Evolutionary conservation across 2,888 invertebrate species (phyloP).

Genomic region (Syrista parreyssii): DNA sequence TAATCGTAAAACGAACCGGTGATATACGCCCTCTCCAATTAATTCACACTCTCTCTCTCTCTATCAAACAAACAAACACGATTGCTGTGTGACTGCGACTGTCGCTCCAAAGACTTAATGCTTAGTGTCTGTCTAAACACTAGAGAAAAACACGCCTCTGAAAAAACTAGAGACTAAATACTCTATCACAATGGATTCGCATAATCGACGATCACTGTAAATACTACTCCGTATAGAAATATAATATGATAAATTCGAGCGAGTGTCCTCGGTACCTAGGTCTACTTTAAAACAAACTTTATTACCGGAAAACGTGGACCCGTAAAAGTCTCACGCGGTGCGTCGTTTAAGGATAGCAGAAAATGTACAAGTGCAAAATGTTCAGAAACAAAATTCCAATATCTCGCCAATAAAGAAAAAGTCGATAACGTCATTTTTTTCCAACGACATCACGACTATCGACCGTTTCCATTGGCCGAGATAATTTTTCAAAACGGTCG

Average conservation of each 20-base stretch:
- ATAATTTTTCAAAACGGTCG: no score
- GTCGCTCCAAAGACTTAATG: background rate
- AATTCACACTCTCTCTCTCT: background rate
- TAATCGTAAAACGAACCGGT: constrained; percentile 31
- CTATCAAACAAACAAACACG: background rate
- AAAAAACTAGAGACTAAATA: background rate
- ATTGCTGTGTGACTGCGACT: background rate
- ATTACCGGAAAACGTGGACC: no score
- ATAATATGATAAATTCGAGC: constrained; percentile 44
- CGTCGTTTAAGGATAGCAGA: no score
- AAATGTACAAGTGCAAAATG: no score
- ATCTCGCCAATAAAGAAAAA: no score
- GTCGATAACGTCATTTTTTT: no score
- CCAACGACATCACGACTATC: no score
- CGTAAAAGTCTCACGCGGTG: no score
- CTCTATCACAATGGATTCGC: constrained; percentile 43
- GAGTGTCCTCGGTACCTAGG: constrained; percentile 16
- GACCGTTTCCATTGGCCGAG: no score
- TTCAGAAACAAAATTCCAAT: no score
- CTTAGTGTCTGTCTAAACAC: no score
- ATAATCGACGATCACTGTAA: constrained; percentile 1
- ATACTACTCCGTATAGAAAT: constrained; percentile 47
- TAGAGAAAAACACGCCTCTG: no score
- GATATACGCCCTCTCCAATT: constrained; percentile 22
- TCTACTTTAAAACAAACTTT: constrained; percentile 22